These are phyloP conservation scores for Melipona bicolor DNA, from an alignment of 2,888 invertebrate genomes.

Conservation along the genomic window DNA sequence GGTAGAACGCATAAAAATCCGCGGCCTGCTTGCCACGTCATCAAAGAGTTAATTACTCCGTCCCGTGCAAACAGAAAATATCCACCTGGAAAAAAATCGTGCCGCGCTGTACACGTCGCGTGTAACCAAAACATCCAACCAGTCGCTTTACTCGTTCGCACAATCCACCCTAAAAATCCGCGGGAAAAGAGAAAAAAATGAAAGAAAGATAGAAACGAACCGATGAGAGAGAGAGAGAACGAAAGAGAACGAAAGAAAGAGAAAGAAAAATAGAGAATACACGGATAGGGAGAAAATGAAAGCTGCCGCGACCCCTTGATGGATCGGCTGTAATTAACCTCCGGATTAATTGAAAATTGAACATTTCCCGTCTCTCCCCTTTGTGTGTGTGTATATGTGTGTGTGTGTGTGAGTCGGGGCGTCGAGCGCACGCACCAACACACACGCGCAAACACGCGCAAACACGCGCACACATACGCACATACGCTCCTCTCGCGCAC, in stretches of 20 bases:
- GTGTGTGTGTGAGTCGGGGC: neutral
- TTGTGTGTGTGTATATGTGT: neutral
- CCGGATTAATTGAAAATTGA: conserved; percentile 59
- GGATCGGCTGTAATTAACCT: conserved; percentile 54
- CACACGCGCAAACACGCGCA: no score
- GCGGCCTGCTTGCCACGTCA: neutral
- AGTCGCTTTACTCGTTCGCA: neutral
- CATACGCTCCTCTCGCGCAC: neutral
- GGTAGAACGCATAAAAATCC: no score
- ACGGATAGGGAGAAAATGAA: conserved; percentile 26
- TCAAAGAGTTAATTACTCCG: neutral
- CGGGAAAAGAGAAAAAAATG: neutral
- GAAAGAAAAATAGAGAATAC: neutral
- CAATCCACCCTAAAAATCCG: neutral
- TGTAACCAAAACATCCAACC: neutral
- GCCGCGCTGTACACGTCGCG: neutral
- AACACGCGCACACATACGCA: neutral
- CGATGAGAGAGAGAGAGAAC: neutral
- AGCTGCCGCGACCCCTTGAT: conserved; percentile 38
- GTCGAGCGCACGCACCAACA: conserved; percentile 1
- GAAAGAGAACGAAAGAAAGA: neutral
- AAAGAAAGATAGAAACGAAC: neutral
- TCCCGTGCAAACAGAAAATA: neutral
- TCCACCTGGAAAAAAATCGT: neutral
- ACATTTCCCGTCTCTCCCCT: conserved; percentile 48